Evolutionary conservation across 2,797 vertebrate genomes (phyloP).

Genomic region (Thamnophis elegans): DNA sequence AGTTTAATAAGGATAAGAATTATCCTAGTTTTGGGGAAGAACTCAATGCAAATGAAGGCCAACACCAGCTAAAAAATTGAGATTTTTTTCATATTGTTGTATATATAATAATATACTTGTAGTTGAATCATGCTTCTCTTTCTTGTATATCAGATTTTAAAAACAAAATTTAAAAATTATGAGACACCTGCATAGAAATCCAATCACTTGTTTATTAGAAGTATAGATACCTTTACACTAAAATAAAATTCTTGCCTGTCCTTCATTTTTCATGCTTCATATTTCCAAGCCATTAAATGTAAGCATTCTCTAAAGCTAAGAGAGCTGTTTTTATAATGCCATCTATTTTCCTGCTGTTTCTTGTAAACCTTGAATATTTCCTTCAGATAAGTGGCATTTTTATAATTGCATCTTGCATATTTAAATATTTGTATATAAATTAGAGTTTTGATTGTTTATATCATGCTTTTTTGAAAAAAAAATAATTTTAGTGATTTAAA

Average conservation of each 20-base stretch:
- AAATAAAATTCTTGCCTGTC: conserved; percentile 7
- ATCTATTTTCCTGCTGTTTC: conserved; percentile 22
- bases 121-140: neutral
- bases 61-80: neutral
- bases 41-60: neutral
- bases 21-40: neutral
- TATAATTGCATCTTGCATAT: conserved; percentile 49
- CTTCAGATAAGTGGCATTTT: conserved; percentile 50
- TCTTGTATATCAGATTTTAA: neutral
- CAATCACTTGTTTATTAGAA: neutral
- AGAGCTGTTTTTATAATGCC: conserved; percentile 28
- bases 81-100: neutral
- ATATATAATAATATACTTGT: neutral
- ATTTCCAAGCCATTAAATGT: conserved; percentile 1
- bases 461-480: neutral
- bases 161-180: neutral
- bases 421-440: conserved; percentile 15
- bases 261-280: neutral
- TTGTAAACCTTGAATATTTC: conserved; percentile 41
- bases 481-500: neutral
- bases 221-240: neutral
- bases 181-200: conserved; percentile 17
- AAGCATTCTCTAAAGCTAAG: conserved; percentile 1
- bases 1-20: neutral
- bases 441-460: neutral